These are phyloP conservation scores for Halocaridina rubra DNA, from an alignment of 2,888 invertebrate genomes.

Conservation along the genomic window DNA sequence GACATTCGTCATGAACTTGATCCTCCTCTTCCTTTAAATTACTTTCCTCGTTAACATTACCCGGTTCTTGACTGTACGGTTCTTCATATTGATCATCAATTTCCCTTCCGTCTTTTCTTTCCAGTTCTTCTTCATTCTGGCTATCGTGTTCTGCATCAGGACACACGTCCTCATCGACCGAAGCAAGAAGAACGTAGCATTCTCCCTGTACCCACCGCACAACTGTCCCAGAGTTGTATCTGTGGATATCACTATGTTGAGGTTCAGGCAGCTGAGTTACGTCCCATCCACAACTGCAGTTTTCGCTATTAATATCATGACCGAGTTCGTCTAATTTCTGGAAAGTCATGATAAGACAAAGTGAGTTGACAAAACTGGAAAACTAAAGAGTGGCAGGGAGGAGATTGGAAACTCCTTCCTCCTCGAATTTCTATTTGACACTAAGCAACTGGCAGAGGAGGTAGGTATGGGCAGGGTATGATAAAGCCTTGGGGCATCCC, in stretches of 20 bases:
- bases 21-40: neutral
- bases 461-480: too few relatives aligned
- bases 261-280: slow-evolving; percentile 48
- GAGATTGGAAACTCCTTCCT: too few relatives aligned
- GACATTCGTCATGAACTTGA: slow-evolving; percentile 3
- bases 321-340: slow-evolving; percentile 43
- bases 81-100: slow-evolving; percentile 3
- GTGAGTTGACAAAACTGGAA: neutral
- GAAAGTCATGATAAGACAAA: neutral
- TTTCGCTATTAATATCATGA: slow-evolving; percentile 42
- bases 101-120: neutral
- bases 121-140: neutral
- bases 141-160: slow-evolving; percentile 5
- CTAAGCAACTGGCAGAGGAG: too few relatives aligned
- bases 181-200: slow-evolving; percentile 57
- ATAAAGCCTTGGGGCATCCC: too few relatives aligned
- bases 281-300: slow-evolving; percentile 62
- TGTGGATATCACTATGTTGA: slow-evolving; percentile 54
- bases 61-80: neutral
- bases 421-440: too few relatives aligned
- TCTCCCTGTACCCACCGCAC: slow-evolving; percentile 61
- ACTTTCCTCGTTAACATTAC: neutral
- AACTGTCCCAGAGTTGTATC: slow-evolving; percentile 57
- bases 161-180: slow-evolving; percentile 16
- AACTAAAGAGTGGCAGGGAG: too few relatives aligned